These are phyloP conservation scores for Harlomillsia oculata DNA, from an alignment of 1,140 invertebrate species.

Conservation along the genomic window DNA sequence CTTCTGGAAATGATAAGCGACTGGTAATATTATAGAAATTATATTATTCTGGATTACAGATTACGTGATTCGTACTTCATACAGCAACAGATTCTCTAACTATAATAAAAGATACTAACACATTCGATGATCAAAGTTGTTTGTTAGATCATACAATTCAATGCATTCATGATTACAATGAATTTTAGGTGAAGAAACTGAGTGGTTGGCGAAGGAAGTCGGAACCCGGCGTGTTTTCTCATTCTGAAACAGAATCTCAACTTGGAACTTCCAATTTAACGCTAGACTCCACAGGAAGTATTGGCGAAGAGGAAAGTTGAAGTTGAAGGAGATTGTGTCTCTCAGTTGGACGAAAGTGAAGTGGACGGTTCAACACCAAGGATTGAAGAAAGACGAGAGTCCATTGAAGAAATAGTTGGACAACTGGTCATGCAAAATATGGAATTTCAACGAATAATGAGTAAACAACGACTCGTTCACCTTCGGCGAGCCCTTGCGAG, in stretches of 20 bases:
- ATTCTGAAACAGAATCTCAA: constrained; percentile 23
- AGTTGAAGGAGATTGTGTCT: constrained; percentile 23
- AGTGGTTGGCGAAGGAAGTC: constrained; percentile 56
- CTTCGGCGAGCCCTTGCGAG: constrained; percentile 48
- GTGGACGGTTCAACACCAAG: constrained; percentile 8
- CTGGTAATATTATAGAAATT: no score
- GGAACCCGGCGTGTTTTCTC: constrained; percentile 48
- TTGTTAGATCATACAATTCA: no score
- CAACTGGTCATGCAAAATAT: constrained; percentile 72
- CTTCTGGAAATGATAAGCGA: constrained; percentile 30
- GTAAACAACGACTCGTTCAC: constrained; percentile 53
- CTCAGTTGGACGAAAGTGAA: constrained; percentile 26
- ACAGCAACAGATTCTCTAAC: no score
- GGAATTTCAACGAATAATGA: constrained; percentile 67
- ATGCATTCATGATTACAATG: no score
- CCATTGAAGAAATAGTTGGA: constrained; percentile 69
- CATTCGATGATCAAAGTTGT: no score
- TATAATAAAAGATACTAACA: no score
- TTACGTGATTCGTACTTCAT: no score
- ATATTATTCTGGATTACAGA: no score
- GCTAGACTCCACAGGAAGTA: constrained; percentile 32
- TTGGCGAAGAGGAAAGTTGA: constrained; percentile 28
- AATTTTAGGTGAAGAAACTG: constrained; percentile 34
- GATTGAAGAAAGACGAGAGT: constrained; percentile 40
- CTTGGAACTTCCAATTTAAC: constrained; percentile 22